Percentiles rank a stretch among this genome's conserved stretches.
Evolutionary conservation across 2,113 vertebrate species (phyloP).

Genomic region (Heterotis niloticus): DNA sequence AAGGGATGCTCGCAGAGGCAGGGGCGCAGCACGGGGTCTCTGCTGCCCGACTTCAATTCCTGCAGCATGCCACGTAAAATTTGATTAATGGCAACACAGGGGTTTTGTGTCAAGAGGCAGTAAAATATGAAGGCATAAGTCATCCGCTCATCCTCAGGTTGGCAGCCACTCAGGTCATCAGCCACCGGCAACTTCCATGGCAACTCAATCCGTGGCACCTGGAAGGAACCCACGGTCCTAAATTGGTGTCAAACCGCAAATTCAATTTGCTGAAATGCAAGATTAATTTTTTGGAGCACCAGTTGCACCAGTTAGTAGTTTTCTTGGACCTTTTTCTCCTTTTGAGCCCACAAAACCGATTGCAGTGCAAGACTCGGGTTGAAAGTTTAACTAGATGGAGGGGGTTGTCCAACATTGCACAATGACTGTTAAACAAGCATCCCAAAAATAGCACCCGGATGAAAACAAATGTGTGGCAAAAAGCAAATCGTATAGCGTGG

Average conservation of each 20-base stretch:
- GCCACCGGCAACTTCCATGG: conserved; percentile 30
- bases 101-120: conserved; percentile 42
- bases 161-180: conserved; percentile 42
- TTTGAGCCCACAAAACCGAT: background rate
- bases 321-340: background rate
- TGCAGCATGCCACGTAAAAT: conserved; percentile 28
- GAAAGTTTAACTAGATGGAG: too few species aligned
- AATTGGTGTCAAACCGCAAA: background rate
- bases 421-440: background rate
- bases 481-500: too few species aligned
- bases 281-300: background rate
- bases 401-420: background rate
- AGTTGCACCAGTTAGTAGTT: background rate
- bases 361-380: background rate
- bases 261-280: background rate
- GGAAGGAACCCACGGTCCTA: background rate
- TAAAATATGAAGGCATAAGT: conserved; percentile 51
- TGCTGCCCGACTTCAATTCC: conserved; percentile 8
- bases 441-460: background rate
- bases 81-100: conserved; percentile 45
- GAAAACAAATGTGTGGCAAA: background rate
- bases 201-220: conserved; percentile 24
- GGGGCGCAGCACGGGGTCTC: background rate
- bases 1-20: conserved; percentile 14
- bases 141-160: conserved; percentile 37